Base-by-base conservation (phyloP, 2,797 vertebrate species). In the Loriculus beryllinus region DNA sequence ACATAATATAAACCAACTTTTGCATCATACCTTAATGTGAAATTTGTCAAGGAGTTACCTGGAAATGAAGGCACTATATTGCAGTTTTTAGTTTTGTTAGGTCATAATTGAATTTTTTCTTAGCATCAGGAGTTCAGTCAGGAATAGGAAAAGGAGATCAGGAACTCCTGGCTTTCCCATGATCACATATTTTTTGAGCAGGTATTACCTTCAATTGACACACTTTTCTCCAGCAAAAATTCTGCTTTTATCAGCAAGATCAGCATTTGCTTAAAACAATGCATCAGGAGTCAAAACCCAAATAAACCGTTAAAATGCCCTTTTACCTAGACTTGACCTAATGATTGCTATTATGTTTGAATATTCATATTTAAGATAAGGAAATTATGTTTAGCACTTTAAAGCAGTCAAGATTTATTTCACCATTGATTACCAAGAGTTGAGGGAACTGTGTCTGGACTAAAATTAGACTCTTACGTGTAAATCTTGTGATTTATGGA, bases 171-270 rank as follows among this genome's bases (percentile, higher is more conserved):
- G 18, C n/a, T 88, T 96, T 86, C 57, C 79, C 68, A 70, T 81
- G 63, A n/a, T 37, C 26, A 37, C 33, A 4, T 63, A 35, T 70
- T 92, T 94, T 86, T 45, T 0, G 8, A 43, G 48, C 20, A 78
- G 40, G 60, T 85, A 37, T 6, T 89, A 16, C 39, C 48, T 85
- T 91, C 48, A 80, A 0, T 49, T 92, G 81, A 84, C 56, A 85
- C 79, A 71, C 45, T 93, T 94, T 90, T 93, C 82, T 92, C 39
- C 56, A 81, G 59, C 60, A 78, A 93, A 92, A 94, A 84, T 71
- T 74, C 75, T 80, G 2, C 63, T 75, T 90, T 91, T 96, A 94
- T 92, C 84, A 85, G 62, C 78, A 95, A 87, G 60, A 93, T 89
- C 75, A 85, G 35, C 52, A 71, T 94, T 91, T 93, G 28, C 87